Base-by-base conservation (phyloP, 2,113 vertebrate species). In the Urocolius indicus region DNA sequence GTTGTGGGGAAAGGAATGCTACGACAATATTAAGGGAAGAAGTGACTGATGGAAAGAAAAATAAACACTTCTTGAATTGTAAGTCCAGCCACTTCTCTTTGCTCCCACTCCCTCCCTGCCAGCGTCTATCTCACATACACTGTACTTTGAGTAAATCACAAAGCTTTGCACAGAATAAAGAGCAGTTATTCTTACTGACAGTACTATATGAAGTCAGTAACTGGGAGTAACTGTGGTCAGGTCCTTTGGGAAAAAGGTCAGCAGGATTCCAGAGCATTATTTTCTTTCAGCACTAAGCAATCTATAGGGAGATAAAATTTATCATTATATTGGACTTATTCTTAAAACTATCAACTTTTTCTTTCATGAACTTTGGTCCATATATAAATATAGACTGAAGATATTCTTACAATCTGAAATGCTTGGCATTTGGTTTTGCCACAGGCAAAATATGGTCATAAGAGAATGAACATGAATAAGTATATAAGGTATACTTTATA, bases 101-200 rank as follows among this genome's bases (percentile, higher is more conserved):
- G 1, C 57, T 90, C 32, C 21, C 8, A 48, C 61, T 71, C 49
- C 30, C 55, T 88, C 71, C 49, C 78, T 90, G 45, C 36, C 94
- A 92, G 87, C 90, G 77, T 96, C 46, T 78, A 14, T 84, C 63
- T 88, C 71, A 72, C 61, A 81, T 61, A 72, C 32, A 29, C 61
- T 34, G 17, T 11, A 8, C 21, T 55, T 67, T 41, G 55, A 57
- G 88, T 67, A 89, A 89, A 72, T 34, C 51, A 79, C 67, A 86
- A 86, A 62, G 68, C n/a, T 77, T 63, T 83, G 45, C 67, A 57
- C 48, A 59, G 65, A 85, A 59, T 65, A 38, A 86, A 88, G 73
- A 84, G 45, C 68, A 78, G 79, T 97, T 94, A 89, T 92, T 96
- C 85, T 94, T 84, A 84, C 80, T 93, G 90, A 93, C 92, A 95